phyloP scores from a whole-genome alignment of 2,888 invertebrate genomes.

The Elegia similella region DNA sequence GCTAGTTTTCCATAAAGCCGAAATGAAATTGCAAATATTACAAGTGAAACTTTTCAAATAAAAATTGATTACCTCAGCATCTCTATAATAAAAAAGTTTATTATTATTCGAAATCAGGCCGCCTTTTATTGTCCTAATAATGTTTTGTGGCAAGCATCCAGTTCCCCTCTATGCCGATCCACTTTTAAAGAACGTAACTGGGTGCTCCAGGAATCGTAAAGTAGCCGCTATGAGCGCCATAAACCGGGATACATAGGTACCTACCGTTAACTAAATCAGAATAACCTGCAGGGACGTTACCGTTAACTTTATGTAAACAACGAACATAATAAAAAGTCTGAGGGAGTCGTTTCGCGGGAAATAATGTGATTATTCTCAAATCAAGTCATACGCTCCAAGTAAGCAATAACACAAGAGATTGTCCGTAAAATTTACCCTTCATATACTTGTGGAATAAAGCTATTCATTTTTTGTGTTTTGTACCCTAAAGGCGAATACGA shows the following conservation, averaged over 20 bases:
- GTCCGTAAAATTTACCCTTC: neutral
- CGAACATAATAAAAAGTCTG: constrained; percentile 14
- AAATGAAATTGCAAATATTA: too few species aligned
- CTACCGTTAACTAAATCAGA: constrained; percentile 3
- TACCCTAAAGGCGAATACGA: too few species aligned
- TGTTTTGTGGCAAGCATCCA: constrained; percentile 23
- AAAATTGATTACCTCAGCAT: constrained; percentile 13
- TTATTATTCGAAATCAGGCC: constrained; percentile 20
- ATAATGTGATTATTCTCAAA: constrained; percentile 13
- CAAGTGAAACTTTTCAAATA: constrained; percentile 3
- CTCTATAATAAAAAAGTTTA: neutral
- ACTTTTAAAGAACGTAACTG: constrained; percentile 31
- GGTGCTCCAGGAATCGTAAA: constrained; percentile 26
- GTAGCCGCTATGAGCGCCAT: constrained; percentile 19
- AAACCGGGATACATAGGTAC: constrained; percentile 12
- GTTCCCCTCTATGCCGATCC: constrained; percentile 16
- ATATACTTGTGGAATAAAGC: neutral
- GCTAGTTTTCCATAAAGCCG: too few species aligned
- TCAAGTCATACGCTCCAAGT: neutral
- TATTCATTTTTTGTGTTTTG: neutral
- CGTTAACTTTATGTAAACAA: constrained; percentile 16
- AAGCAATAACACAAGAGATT: neutral
- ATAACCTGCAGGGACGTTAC: constrained; percentile 3
- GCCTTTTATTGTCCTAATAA: constrained; percentile 33
- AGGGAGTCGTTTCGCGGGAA: constrained; percentile 1